Base-by-base conservation (phyloP, 2,113 vertebrate species). In the Felis chaus region DNA sequence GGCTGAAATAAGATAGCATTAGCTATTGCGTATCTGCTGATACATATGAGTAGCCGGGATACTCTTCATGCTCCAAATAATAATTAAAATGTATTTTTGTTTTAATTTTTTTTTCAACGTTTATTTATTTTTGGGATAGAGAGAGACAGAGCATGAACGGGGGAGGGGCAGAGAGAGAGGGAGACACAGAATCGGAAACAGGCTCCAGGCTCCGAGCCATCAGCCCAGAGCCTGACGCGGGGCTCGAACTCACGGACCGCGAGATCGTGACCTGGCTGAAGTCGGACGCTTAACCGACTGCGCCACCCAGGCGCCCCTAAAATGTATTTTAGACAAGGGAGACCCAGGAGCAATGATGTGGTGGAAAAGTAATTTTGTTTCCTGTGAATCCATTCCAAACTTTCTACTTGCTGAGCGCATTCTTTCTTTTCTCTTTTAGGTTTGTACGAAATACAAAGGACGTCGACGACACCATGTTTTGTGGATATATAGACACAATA, bases 401-500 rank as follows among this genome's bases (percentile, higher is more conserved):
- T 6, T 95, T 16, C 73, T 57, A 68, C 65, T 81, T 66, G 2
- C 3, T 19, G 91, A 69, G 0, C 82, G 4, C 89, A n/a, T 82
- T 63, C 13, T 55, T 53, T 57, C 66, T 93, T 97, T 88, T 85
- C 19, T 91, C n/a, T 95, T 97, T 76, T 23, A 98, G 98, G 95
- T 48, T 31, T 69, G 63, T 5, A 79, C 0, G 12, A 82, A 95
- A 66, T 6, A n/a, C 0, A 23, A 4, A 2, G 66, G 23, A 82
- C 45, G 48, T 91, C 93, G 36, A 1, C 36, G 3, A 25, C 18
- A 0, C 0, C 0, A 55, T 2, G 0, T 8, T n/a, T 53, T 98
- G 98, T 76, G 55, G 89, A 13, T 84, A 19, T 31, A 0, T 57
- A 78, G 0, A 1, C 0, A 0, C 0, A 0, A 0, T 0, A 0